Conservation (phyloP, 2,797 vertebrate species). For the Lithobates sylvaticus region DNA sequence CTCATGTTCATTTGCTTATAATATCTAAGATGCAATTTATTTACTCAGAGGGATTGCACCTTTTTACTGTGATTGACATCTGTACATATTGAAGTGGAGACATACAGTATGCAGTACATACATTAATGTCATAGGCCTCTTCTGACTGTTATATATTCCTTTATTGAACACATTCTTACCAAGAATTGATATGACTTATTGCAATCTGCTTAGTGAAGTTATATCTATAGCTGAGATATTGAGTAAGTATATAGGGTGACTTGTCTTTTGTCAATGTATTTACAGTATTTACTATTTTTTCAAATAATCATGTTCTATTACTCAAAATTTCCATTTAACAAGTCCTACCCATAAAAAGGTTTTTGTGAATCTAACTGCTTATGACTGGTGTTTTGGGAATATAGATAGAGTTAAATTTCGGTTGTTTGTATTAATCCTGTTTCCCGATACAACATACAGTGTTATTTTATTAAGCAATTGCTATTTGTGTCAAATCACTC, state of each 20-base stretch:
- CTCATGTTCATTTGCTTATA: constrained; percentile 2
- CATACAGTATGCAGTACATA: no score
- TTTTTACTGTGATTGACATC: background rate
- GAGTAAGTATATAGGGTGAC: background rate
- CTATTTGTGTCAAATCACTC: no score
- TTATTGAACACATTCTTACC: background rate
- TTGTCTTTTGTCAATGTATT: background rate
- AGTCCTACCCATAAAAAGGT: no score
- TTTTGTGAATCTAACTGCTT: no score
- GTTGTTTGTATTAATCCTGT: no score
- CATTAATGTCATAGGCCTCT: background rate
- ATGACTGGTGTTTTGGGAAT: no score
- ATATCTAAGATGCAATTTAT: background rate
- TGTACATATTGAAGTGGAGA: background rate
- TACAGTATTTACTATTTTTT: background rate
- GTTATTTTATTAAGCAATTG: no score
- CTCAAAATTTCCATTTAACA: background rate
- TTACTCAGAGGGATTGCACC: background rate
- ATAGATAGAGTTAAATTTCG: no score
- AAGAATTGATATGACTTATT: background rate
- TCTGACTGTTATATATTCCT: background rate
- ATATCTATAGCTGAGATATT: background rate
- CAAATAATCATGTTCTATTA: background rate
- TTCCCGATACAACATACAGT: no score
- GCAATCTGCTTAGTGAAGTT: background rate